Conservation (phyloP, 1,140 invertebrate species). For the Magallana gigas region DNA sequence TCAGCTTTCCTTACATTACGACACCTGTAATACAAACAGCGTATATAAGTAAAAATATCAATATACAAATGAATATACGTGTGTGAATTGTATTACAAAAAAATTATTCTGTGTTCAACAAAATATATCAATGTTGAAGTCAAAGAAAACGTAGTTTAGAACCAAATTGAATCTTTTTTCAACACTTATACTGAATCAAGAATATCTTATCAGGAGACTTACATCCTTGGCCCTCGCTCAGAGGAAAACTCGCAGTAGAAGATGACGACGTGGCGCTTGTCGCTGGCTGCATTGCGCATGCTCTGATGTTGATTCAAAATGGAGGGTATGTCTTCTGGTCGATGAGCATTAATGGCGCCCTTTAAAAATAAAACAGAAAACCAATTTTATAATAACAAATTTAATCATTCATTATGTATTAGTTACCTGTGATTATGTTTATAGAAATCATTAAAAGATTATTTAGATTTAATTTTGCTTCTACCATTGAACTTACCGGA, state of each 20-base stretch:
- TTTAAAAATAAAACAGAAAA: not conserved
- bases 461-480: no score
- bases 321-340: not conserved
- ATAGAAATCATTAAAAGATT: not conserved
- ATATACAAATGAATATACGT: no score
- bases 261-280: constrained; percentile 87
- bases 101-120: no score
- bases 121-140: no score
- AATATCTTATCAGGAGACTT: constrained; percentile 69
- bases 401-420: no score
- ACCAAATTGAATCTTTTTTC: no score
- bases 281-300: not conserved
- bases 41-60: no score
- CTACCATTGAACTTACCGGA: constrained; percentile 59
- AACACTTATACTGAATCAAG: no score
- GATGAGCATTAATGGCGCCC: constrained; percentile 25
- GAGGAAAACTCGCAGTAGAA: constrained; percentile 99
- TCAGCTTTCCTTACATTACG: constrained; percentile 87
- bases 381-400: no score
- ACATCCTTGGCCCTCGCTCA: constrained; percentile 94
- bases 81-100: no score
- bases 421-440: no score
- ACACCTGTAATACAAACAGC: not conserved
- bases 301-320: not conserved
- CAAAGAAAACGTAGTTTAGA: no score